Base-by-base conservation (phyloP, 2,113 vertebrate species). In the Lucifuga dentata region DNA sequence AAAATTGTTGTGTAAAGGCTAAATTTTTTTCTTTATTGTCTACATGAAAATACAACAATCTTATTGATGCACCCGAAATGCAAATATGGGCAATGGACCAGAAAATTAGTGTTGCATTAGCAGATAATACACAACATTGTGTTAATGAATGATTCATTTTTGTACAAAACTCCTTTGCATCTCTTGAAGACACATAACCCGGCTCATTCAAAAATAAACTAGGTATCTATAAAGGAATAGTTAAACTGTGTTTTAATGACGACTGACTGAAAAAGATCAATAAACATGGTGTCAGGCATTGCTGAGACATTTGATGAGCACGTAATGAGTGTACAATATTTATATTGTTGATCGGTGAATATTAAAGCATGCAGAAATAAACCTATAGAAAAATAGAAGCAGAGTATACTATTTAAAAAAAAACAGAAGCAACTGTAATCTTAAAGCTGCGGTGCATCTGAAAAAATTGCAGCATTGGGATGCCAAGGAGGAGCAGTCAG, bases 121-220 rank as follows among this genome's bases (percentile, higher is more conserved):
- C 3, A 1, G 49, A 70, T 57, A 63, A 49, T 49, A 75, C 46
- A 35, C 20, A 76, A 68, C 46, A 59, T 45, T 16, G 11, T 69
- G 50, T 76, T 65, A 64, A 70, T 85, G 23, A 76, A 79, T 61
- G 38, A 59, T 80, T 78, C 26, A 67, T 71, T 72, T 32, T 74
- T 59, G 43, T n/a, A 35, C 21, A 60, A 48, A 66, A 63, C 20
- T 36, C 50, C 33, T 55, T n/a, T 50, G 67, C 15, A 24, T 69
- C 55, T 67, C 68, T 65, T 70, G 76, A 61, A 64, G 40, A 39
- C 32, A n/a, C 10, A 40, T 2, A 5, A 8, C 51, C n/a, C 39
- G 68, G 70, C 45, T 72, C 8, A 44, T 64, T 51, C 20, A 1
- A 55, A 26, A 59, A 59, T 39, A 33, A 9, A 41, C 12, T 33